Evolutionary conservation across 2,888 invertebrate genomes (phyloP).

Genomic region (Tigriopus californicus): DNA sequence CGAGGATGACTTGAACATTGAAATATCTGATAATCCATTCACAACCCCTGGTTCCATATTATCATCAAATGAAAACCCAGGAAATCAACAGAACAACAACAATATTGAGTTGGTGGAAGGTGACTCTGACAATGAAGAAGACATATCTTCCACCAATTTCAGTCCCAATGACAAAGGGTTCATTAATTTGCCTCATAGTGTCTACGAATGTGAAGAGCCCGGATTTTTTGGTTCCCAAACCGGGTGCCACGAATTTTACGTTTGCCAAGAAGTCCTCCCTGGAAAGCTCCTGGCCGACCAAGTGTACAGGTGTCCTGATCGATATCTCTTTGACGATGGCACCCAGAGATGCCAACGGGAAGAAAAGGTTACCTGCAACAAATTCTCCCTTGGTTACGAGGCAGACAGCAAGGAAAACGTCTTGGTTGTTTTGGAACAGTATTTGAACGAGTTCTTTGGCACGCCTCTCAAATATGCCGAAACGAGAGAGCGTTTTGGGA

Average conservation of each 20-base stretch:
- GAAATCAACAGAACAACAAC: too few species aligned
- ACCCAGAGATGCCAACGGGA: conserved; percentile 9
- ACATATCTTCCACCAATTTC: too few species aligned
- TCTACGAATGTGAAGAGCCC: conserved; percentile 9
- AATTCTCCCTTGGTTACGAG: neutral
- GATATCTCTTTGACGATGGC: conserved; percentile 7
- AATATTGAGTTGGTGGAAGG: too few species aligned
- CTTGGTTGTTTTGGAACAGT: conserved; percentile 5
- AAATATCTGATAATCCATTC: too few species aligned
- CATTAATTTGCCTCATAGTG: neutral
- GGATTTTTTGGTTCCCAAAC: conserved; percentile 2
- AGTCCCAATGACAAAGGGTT: too few species aligned
- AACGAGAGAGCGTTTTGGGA: too few species aligned
- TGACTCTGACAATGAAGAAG: too few species aligned
- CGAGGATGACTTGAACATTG: too few species aligned
- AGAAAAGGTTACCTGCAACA: conserved; percentile 6
- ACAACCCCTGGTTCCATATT: too few species aligned
- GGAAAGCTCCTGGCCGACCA: conserved; percentile 8
- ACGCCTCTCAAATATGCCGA: neutral
- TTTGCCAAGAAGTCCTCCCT: conserved; percentile 12
- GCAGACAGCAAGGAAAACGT: neutral
- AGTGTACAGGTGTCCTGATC: conserved; percentile 7
- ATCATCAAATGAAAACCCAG: too few species aligned
- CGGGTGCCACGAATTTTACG: conserved; percentile 12
- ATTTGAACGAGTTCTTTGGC: neutral